phyloP scores from a whole-genome alignment of 2,113 vertebrate genomes.

The Anhinga anhinga region DNA sequence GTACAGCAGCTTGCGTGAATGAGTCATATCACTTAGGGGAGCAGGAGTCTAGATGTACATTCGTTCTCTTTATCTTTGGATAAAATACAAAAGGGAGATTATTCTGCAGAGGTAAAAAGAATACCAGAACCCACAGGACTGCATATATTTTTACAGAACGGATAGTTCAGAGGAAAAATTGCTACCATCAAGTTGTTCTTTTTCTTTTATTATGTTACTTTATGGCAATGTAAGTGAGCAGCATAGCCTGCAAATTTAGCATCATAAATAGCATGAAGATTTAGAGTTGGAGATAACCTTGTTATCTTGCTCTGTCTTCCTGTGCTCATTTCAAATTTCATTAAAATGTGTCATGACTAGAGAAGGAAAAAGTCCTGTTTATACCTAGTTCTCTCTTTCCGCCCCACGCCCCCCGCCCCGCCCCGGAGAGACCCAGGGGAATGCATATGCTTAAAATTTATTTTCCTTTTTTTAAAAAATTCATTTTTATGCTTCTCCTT shows the following conservation, averaged over 20 bases:
- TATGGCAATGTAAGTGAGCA: constrained; percentile 42
- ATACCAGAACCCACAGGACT: background rate
- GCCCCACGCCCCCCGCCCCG: no score
- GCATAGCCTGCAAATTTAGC: constrained; percentile 29
- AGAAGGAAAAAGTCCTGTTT: background rate
- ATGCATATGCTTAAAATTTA: background rate
- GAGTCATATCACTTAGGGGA: constrained; percentile 26
- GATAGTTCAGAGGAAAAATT: constrained; percentile 21
- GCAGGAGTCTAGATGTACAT: background rate
- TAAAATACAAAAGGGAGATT: constrained; percentile 2
- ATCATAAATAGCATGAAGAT: constrained; percentile 44
- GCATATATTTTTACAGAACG: background rate
- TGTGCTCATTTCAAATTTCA: constrained; percentile 37
- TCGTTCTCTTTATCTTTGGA: background rate
- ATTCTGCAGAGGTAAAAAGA: background rate
- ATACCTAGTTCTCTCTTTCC: background rate
- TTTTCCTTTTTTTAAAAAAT: background rate
- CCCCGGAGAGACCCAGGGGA: background rate
- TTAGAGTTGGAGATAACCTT: constrained; percentile 30
- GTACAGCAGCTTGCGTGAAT: constrained; percentile 15
- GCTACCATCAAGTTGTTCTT: background rate
- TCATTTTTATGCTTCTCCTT: background rate
- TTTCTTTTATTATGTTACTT: constrained; percentile 25
- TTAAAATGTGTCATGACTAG: constrained; percentile 28
- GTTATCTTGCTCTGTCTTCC: constrained; percentile 34